Percentiles rank a stretch among this genome's conserved stretches.
Evolutionary conservation across 2,797 vertebrate genomes (phyloP).

Genomic region (Gadopsis bispinosus): DNA sequence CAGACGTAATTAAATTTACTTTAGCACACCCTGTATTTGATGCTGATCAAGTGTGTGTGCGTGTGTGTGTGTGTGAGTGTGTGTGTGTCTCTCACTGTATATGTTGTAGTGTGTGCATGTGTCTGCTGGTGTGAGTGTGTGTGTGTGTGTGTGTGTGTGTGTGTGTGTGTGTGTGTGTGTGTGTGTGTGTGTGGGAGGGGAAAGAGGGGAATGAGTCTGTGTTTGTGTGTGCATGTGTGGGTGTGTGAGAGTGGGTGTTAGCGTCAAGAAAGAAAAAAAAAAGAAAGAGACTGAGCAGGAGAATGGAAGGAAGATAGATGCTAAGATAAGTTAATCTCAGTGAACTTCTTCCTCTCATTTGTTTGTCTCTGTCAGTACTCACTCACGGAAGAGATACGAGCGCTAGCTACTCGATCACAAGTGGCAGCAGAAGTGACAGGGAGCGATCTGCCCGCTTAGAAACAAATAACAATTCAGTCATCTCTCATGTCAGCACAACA

Average conservation of each 20-base stretch:
- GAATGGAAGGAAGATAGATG: conserved; percentile 78
- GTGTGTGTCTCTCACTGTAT: conserved; percentile 43
- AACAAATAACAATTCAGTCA: conserved; percentile 85
- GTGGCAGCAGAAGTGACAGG: conserved; percentile 76
- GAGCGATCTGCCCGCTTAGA: conserved; percentile 80
- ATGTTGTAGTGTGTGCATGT: conserved; percentile 46
- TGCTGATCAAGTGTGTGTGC: conserved; percentile 75
- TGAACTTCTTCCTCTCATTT: conserved; percentile 81
- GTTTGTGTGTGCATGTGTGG: conserved; percentile 73
- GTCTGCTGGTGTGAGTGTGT: conserved; percentile 26
- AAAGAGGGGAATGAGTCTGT: conserved; percentile 73
- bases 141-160: conserved; percentile 61
- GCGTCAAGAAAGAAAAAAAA: conserved; percentile 63
- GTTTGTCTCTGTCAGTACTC: conserved; percentile 78
- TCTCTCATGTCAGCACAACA: conserved; percentile 85
- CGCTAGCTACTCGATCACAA: conserved; percentile 77
- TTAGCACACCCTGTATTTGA: conserved; percentile 85
- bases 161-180: conserved; percentile 60
- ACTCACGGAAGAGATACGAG: conserved; percentile 69
- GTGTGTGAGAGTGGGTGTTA: conserved; percentile 77
- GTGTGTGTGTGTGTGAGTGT: conserved; percentile 5
- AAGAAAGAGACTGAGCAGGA: conserved; percentile 65
- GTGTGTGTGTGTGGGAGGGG: conserved; percentile 62
- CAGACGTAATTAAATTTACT: conserved; percentile 89
- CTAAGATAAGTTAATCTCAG: conserved; percentile 80